A percentile compares a stretch with the other conserved stretches of the same genome.
These are phyloP conservation scores for Sclerurus mexicanus DNA, from an alignment of 2,113 vertebrate genomes.

Conservation along the genomic window DNA sequence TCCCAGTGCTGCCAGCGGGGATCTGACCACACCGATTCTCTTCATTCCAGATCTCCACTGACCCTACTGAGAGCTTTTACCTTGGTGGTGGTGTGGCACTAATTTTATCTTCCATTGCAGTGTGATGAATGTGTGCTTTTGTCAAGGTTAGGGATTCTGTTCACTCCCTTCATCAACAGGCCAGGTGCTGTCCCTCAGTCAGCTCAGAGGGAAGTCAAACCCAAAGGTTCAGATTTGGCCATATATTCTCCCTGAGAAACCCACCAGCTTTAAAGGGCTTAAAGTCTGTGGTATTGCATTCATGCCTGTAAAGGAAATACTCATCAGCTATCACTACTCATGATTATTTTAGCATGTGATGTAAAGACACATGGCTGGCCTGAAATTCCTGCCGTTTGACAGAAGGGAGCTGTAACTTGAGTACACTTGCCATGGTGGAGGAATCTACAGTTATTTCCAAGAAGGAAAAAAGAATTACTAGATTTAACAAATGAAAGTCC, in stretches of 20 bases:
- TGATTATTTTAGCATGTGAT: not conserved
- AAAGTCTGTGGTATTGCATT: not conserved
- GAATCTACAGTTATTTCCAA: slow-evolving; percentile 5
- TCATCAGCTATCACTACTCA: not conserved
- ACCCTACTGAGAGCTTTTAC: not conserved
- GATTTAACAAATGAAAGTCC: slow-evolving; percentile 38
- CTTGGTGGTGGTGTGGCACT: not conserved
- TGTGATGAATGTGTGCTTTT: not conserved
- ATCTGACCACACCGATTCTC: not conserved
- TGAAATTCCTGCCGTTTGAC: not conserved
- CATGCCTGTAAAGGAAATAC: not conserved
- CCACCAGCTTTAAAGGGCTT: not conserved
- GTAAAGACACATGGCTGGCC: not conserved
- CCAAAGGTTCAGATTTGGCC: not conserved
- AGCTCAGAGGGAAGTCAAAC: not conserved
- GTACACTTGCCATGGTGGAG: not conserved
- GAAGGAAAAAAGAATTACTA: not conserved
- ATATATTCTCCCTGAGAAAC: not conserved
- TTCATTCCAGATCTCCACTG: not conserved
- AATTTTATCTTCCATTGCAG: not conserved
- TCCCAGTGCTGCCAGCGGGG: not conserved
- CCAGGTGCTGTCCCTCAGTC: not conserved
- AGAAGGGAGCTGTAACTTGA: not conserved
- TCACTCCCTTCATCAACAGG: not conserved
- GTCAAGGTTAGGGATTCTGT: not conserved